These are phyloP conservation scores for Drosophila lini DNA, from an alignment of 1,140 invertebrate species.

Conservation along the genomic window DNA sequence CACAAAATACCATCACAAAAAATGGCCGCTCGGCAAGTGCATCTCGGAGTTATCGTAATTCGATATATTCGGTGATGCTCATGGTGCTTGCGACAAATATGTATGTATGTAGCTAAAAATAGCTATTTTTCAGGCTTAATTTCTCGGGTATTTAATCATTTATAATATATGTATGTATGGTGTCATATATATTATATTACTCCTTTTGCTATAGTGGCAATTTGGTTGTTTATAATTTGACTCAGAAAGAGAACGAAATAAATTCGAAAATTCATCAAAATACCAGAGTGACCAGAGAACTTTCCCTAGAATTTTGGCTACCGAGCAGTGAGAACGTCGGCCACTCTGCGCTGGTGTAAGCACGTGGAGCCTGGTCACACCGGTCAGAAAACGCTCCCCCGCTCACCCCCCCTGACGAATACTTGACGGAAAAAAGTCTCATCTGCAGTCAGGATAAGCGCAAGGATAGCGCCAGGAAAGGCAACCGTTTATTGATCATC, in stretches of 20 bases:
- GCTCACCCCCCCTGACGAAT: slow-evolving; percentile 65
- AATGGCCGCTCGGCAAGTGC: slow-evolving; percentile 14
- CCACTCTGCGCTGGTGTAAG: slow-evolving; percentile 9
- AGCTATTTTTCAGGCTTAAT: background rate
- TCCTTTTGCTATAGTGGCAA: background rate
- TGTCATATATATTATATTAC: too few relatives aligned
- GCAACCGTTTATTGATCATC: slow-evolving; percentile 57
- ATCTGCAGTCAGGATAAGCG: slow-evolving; percentile 69
- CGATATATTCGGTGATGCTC: slow-evolving; percentile 2
- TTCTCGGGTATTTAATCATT: background rate
- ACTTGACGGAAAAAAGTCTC: slow-evolving; percentile 79
- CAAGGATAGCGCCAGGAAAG: slow-evolving; percentile 56
- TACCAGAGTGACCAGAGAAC: background rate
- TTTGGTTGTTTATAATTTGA: background rate
- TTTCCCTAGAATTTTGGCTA: background rate
- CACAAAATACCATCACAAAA: slow-evolving; percentile 21
- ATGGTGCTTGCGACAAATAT: too few relatives aligned
- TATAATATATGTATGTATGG: background rate
- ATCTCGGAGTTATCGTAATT: background rate
- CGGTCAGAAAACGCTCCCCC: slow-evolving; percentile 38
- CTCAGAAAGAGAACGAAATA: background rate
- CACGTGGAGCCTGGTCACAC: slow-evolving; percentile 9
- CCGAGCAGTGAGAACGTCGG: background rate
- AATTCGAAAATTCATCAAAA: background rate
- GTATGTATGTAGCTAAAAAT: background rate